A percentile compares a stretch with the other conserved stretches of the same genome.
Evolutionary conservation across 2,113 vertebrate genomes (phyloP).

Genomic region (Saccopteryx leptura): DNA sequence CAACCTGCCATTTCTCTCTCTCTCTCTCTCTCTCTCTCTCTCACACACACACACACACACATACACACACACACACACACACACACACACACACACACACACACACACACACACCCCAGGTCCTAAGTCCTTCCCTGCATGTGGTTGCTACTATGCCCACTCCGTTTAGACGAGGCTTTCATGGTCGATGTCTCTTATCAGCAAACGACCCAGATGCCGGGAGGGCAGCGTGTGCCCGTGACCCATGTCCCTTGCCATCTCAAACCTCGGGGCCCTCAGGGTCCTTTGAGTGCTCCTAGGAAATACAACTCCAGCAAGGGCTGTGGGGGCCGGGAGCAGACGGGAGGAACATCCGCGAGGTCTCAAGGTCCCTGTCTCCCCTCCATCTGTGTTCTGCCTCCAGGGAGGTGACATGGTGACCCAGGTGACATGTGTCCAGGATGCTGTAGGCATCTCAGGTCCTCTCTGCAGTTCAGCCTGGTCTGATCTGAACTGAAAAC

Average conservation of each 20-base stretch:
- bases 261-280: slow-evolving; percentile 22
- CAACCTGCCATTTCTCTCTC: rapidly evolving
- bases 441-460: background rate
- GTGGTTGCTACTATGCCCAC: background rate
- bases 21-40: too few relatives aligned
- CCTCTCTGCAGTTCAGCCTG: background rate
- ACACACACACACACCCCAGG: background rate
- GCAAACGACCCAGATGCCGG: slow-evolving; percentile 50
- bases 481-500: background rate
- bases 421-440: background rate
- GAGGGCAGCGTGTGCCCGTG: slow-evolving; percentile 65
- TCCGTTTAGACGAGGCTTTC: background rate
- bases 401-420: background rate
- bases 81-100: too few relatives aligned
- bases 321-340: background rate
- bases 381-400: background rate
- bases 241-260: slow-evolving; percentile 72
- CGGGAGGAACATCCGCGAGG: background rate
- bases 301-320: background rate
- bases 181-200: slow-evolving; percentile 81
- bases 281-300: slow-evolving; percentile 65
- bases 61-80: too few relatives aligned
- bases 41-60: too few relatives aligned
- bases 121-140: background rate
- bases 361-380: background rate